These are phyloP conservation scores for Megaceryle torquata DNA, from an alignment of 2,113 vertebrate genomes.

Conservation along the genomic window DNA sequence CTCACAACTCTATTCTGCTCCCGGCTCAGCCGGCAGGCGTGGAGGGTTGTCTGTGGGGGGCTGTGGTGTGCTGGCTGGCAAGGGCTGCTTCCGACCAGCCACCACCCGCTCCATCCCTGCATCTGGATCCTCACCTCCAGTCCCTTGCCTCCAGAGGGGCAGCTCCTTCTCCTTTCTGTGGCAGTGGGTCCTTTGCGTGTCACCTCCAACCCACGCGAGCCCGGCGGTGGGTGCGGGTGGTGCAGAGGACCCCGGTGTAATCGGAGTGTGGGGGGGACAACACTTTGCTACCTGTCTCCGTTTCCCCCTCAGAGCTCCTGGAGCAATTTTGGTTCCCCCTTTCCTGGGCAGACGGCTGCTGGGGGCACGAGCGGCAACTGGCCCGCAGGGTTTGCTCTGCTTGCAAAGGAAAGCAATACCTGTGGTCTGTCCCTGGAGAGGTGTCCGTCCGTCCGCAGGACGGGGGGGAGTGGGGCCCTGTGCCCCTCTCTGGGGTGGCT, in stretches of 20 bases:
- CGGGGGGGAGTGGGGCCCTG: not conserved
- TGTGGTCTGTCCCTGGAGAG: rapidly evolving
- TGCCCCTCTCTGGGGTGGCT: rapidly evolving
- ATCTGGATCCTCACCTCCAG: not conserved
- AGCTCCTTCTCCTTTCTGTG: not conserved
- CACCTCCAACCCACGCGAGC: not conserved
- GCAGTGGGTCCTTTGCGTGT: rapidly evolving
- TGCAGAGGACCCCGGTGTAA: not conserved
- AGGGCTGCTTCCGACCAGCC: not conserved
- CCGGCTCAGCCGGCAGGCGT: not conserved
- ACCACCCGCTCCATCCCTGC: not conserved
- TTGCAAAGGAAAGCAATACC: not conserved
- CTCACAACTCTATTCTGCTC: constrained; percentile 53
- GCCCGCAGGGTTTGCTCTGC: not conserved
- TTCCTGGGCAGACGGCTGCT: constrained; percentile 52
- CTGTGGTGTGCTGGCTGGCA: not conserved
- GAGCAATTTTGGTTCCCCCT: not conserved
- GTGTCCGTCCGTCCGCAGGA: not conserved
- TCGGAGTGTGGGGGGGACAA: rapidly evolving
- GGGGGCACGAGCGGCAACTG: constrained; percentile 36
- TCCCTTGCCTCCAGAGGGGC: not conserved
- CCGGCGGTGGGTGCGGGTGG: rapidly evolving
- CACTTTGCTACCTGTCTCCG: not conserved
- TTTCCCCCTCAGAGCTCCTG: not conserved
- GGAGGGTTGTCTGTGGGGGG: not conserved